Base-by-base conservation (phyloP, 2,888 invertebrate species). In the Orthosia gothica region DNA sequence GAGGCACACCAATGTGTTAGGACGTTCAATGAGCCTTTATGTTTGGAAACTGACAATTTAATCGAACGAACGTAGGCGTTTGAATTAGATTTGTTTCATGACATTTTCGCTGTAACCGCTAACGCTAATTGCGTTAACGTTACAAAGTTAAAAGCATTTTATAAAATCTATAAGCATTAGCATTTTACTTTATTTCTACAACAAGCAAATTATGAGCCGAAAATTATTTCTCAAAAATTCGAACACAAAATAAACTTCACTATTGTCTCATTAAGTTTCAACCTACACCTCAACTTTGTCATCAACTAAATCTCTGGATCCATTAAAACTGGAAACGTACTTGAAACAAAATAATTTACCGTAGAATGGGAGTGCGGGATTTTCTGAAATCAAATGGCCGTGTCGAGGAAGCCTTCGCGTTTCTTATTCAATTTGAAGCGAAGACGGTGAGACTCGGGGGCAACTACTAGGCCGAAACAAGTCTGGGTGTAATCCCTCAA, bases 401-500 rank as follows among this genome's bases (percentile, higher is more conserved):
- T 88, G 89, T 86, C 87, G 88, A 87, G 68, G 89, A 90, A 93
- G 88, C 92, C 92, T 89, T 92, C 91, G 89, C 89, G 89, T 89
- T 91, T 91, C 91, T 93, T 92, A 94, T 94, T 94, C 93, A 94
- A 94, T 95, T 93, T 92, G 89, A 90, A 89, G 88, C 90, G 91
- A 92, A 92, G 92, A 90, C 89, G 92, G 87, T 86, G 87, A 84
- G 78, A 65, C 81, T 87, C 86, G 88, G 85, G 88, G 87, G 89
- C 90, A 92, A 92, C 91, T 92, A 91, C 94, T 94, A 95, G 96
- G 95, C 95, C 95, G 95, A 96, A 95, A 95, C 95, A 95, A 95
- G 94, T 93, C 94, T 90, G 92, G 90, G 87, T 90, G 96, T 95
- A 96, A 96, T 96, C 96, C 94, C 92, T 95, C 94, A 96, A 96